Evolutionary conservation across 2,888 invertebrate genomes (phyloP).

Genomic region (Dynastes hyllus): DNA sequence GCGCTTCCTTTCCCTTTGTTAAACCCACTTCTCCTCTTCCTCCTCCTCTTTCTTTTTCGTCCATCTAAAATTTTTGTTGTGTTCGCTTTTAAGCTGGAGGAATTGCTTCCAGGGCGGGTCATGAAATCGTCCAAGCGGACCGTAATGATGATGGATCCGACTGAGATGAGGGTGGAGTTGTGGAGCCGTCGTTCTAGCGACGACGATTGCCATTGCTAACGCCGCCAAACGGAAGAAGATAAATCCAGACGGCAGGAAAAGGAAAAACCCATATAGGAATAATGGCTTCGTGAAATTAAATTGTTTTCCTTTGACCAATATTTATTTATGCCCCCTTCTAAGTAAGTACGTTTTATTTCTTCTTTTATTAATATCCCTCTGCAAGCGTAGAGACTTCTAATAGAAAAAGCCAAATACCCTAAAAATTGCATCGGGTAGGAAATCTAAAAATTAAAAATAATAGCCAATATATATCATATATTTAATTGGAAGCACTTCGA

Average conservation of each 20-base stretch:
- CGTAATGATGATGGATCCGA: slow-evolving; percentile 60
- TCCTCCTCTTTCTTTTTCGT: neutral
- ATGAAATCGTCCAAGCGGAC: slow-evolving; percentile 58
- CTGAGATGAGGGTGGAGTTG: slow-evolving; percentile 61
- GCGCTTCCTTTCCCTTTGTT: slow-evolving; percentile 41
- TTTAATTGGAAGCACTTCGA: too few relatives aligned
- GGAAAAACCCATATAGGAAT: slow-evolving; percentile 2
- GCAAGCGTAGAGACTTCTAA: too few relatives aligned
- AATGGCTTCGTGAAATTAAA: slow-evolving; percentile 17
- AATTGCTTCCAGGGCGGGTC: slow-evolving; percentile 54
- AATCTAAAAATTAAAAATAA: too few relatives aligned
- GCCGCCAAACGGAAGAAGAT: slow-evolving; percentile 64
- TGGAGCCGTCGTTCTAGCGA: slow-evolving; percentile 51
- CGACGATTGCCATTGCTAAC: slow-evolving; percentile 28
- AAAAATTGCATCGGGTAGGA: too few relatives aligned
- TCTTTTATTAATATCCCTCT: neutral
- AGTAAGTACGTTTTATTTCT: slow-evolving; percentile 7
- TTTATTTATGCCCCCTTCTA: slow-evolving; percentile 2
- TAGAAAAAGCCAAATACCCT: too few relatives aligned
- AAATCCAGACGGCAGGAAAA: slow-evolving; percentile 50
- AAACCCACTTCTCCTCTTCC: slow-evolving; percentile 14
- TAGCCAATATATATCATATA: too few relatives aligned
- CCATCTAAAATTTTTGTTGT: slow-evolving; percentile 48
- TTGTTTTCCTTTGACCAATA: slow-evolving; percentile 17
- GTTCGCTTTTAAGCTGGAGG: slow-evolving; percentile 48